Evolutionary conservation across 2,888 invertebrate genomes (phyloP).

Genomic region (Drosophila paramelanica): DNA sequence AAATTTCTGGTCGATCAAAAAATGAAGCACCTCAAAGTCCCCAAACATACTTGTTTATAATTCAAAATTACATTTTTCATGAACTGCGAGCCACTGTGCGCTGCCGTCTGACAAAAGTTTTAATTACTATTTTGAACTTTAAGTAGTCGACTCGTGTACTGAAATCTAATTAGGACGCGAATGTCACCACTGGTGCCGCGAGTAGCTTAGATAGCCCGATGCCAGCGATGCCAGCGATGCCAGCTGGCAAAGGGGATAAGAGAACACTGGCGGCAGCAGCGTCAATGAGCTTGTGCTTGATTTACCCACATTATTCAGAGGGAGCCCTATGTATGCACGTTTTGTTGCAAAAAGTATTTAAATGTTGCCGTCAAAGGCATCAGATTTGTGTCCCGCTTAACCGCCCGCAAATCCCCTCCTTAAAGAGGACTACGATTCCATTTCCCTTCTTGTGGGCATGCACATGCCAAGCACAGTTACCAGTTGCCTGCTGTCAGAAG

Average conservation of each 20-base stretch:
- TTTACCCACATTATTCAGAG: slow-evolving; percentile 38
- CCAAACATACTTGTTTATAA: slow-evolving; percentile 11
- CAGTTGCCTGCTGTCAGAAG: slow-evolving; percentile 6
- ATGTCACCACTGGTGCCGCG: slow-evolving; percentile 45
- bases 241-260: background rate
- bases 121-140: slow-evolving; percentile 82
- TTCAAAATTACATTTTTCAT: slow-evolving; percentile 55
- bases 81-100: slow-evolving; percentile 39
- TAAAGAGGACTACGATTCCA: slow-evolving; percentile 38
- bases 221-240: slow-evolving; percentile 19
- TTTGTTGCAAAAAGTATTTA: slow-evolving; percentile 74
- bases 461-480: slow-evolving; percentile 45
- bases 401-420: background rate
- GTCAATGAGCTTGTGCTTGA: slow-evolving; percentile 52
- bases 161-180: slow-evolving; percentile 80
- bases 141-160: slow-evolving; percentile 81
- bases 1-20: no score
- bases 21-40: no score
- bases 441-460: slow-evolving; percentile 36
- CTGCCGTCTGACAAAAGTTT: slow-evolving; percentile 81
- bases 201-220: slow-evolving; percentile 54
- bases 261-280: background rate
- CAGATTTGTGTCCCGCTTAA: slow-evolving; percentile 30
- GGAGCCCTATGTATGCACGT: slow-evolving; percentile 39
- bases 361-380: slow-evolving; percentile 69